phyloP scores from a whole-genome alignment of 2,888 invertebrate genomes.

The Drosophila neotestacea region DNA sequence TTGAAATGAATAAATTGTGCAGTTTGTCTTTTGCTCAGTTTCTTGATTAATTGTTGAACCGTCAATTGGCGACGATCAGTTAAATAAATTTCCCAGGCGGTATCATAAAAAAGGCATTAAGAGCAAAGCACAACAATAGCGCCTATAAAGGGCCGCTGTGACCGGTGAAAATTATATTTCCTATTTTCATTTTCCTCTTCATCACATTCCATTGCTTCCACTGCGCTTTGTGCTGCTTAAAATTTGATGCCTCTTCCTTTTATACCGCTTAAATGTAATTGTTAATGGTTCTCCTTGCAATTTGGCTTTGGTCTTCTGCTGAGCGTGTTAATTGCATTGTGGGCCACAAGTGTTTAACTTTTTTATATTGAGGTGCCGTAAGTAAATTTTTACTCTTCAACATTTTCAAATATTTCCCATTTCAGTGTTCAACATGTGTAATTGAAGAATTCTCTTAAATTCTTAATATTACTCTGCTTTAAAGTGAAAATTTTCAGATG shows the following conservation, averaged over 20 bases:
- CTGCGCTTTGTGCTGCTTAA: slow-evolving; percentile 5
- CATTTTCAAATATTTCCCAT: not conserved
- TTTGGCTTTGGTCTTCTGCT: not conserved
- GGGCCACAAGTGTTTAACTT: slow-evolving; percentile 45
- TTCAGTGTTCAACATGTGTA: too few species aligned
- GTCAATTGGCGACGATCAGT: slow-evolving; percentile 16
- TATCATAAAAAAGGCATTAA: slow-evolving; percentile 37
- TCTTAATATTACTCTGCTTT: too few species aligned
- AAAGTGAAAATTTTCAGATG: slow-evolving; percentile 24
- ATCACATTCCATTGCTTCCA: slow-evolving; percentile 1
- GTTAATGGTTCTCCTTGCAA: slow-evolving; percentile 24
- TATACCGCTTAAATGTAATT: slow-evolving; percentile 50
- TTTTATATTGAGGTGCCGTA: not conserved
- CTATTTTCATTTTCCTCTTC: slow-evolving; percentile 15
- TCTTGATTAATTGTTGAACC: not conserved
- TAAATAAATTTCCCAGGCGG: slow-evolving; percentile 58
- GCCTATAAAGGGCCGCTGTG: slow-evolving; percentile 32
- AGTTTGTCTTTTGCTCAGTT: not conserved
- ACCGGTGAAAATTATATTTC: slow-evolving; percentile 34
- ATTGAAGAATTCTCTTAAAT: too few species aligned
- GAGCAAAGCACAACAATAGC: slow-evolving; percentile 4
- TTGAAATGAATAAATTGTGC: too few species aligned
- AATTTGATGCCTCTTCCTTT: slow-evolving; percentile 53
- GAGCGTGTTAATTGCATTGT: slow-evolving; percentile 48
- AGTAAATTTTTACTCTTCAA: slow-evolving; percentile 17